A percentile compares a stretch with the other conserved stretches of the same genome.
These are phyloP conservation scores for Mus minutoides DNA, from an alignment of 2,797 vertebrate genomes.

Conservation along the genomic window DNA sequence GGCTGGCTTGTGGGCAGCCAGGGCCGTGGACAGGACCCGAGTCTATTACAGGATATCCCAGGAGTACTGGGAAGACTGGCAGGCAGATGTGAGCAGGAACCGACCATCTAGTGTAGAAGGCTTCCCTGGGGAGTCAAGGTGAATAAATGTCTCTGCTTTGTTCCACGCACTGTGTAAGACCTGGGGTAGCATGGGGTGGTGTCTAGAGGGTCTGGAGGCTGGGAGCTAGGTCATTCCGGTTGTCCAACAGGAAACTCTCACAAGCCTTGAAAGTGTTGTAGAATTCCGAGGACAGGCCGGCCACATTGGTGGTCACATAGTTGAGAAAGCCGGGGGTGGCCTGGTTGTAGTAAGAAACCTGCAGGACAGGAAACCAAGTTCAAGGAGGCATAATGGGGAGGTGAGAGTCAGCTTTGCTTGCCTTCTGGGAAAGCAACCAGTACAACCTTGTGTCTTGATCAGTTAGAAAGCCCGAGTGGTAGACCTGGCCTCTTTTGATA, in stretches of 20 bases:
- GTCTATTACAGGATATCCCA: conserved; percentile 84
- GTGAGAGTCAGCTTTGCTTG: neutral
- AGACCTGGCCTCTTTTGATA: neutral
- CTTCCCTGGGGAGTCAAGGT: neutral
- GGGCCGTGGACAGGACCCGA: conserved; percentile 67
- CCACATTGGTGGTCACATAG: conserved; percentile 95
- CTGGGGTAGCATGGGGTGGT: neutral
- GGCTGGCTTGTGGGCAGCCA: conserved; percentile 63
- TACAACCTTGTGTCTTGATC: too few species aligned
- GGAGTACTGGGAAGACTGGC: neutral
- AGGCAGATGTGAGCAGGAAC: conserved; percentile 49
- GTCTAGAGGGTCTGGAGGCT: conserved; percentile 78
- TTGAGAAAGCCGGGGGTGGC: conserved; percentile 93
- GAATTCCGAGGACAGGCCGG: conserved; percentile 94
- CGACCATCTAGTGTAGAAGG: neutral
- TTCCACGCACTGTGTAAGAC: neutral
- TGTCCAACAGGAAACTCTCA: conserved; percentile 92
- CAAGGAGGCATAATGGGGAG: fast-evolving
- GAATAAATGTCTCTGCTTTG: conserved; percentile 63
- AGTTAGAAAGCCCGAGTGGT: fast-evolving
- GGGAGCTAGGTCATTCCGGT: conserved; percentile 87
- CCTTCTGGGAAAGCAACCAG: neutral
- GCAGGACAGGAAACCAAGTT: conserved; percentile 43
- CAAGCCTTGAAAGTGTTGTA: conserved; percentile 92
- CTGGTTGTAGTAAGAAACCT: conserved; percentile 98